Evolutionary conservation across 64 coral and sea anemone genomes (phyloP).

Genomic region (Pocillopora damicornis): DNA sequence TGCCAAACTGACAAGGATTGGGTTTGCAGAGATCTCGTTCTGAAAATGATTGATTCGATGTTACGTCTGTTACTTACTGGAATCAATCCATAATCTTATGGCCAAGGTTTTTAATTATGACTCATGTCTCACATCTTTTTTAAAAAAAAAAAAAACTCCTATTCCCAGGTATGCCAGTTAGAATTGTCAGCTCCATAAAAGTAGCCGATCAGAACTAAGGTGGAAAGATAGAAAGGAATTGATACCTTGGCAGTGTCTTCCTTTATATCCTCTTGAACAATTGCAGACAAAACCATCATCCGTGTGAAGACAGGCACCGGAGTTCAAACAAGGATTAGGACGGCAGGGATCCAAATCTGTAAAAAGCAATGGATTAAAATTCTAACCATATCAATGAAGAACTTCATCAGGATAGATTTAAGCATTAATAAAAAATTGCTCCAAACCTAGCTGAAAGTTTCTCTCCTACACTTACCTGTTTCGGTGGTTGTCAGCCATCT

Average conservation of each 20-base stretch:
- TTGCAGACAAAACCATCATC: constrained; percentile 68
- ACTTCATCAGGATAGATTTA: no score
- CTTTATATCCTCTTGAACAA: constrained; percentile 61
- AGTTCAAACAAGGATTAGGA: constrained; percentile 67
- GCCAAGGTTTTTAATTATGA: no score
- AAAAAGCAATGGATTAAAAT: neutral
- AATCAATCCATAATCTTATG: neutral
- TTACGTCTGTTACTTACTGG: neutral
- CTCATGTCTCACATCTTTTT: no score
- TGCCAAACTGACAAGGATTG: constrained; percentile 96
- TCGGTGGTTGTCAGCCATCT: no score
- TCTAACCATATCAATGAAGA: neutral
- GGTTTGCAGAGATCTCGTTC: constrained; percentile 93
- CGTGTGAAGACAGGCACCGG: constrained; percentile 47
- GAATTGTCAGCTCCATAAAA: neutral
- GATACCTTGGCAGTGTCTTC: constrained; percentile 55
- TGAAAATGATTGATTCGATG: neutral
- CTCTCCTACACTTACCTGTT: no score
- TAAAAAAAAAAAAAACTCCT: no score
- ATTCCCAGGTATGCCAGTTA: no score
- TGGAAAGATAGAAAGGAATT: neutral
- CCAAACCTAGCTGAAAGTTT: no score
- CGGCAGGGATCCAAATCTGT: constrained; percentile 63
- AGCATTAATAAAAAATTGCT: no score
- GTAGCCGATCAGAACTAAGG: neutral